Percentiles rank a stretch among this genome's conserved stretches.
These are phyloP conservation scores for Holacanthus passer DNA, from an alignment of 2,113 vertebrate species.

Conservation along the genomic window DNA sequence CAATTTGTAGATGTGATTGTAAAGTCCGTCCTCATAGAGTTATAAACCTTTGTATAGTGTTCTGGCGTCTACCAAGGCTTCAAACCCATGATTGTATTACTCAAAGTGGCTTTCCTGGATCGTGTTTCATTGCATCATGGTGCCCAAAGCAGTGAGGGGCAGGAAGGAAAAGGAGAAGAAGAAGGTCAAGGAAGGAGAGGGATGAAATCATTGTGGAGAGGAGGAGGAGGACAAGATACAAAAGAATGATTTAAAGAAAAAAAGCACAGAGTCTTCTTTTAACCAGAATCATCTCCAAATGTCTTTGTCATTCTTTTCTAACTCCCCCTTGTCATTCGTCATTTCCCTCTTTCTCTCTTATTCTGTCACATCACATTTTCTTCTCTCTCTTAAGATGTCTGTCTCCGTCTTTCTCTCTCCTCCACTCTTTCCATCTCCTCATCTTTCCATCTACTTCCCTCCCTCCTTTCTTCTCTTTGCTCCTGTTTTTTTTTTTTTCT, in stretches of 20 bases:
- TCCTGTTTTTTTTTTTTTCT: conserved; percentile 2
- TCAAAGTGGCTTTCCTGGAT: neutral
- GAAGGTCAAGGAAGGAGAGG: neutral
- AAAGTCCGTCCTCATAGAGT: neutral
- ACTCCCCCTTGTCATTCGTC: conserved; percentile 18
- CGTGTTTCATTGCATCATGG: neutral
- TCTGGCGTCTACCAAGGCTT: neutral
- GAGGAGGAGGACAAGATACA: neutral
- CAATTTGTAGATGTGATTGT: neutral
- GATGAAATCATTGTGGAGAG: neutral
- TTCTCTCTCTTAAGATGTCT: neutral
- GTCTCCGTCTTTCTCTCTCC: conserved; percentile 11
- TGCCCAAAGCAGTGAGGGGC: neutral
- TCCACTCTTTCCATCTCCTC: conserved; percentile 51
- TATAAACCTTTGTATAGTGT: neutral
- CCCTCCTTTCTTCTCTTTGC: conserved; percentile 1
- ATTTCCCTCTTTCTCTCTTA: neutral
- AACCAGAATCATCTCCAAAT: conserved; percentile 7
- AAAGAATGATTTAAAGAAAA: too few relatives aligned
- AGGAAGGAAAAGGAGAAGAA: neutral
- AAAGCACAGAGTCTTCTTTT: neutral
- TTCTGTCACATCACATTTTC: conserved; percentile 24
- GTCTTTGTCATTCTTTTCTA: conserved; percentile 8
- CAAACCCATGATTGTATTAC: neutral
- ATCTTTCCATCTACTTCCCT: conserved; percentile 39